Conservation (phyloP, 2,797 vertebrate genomes). For the Vespertilio murinus region DNA sequence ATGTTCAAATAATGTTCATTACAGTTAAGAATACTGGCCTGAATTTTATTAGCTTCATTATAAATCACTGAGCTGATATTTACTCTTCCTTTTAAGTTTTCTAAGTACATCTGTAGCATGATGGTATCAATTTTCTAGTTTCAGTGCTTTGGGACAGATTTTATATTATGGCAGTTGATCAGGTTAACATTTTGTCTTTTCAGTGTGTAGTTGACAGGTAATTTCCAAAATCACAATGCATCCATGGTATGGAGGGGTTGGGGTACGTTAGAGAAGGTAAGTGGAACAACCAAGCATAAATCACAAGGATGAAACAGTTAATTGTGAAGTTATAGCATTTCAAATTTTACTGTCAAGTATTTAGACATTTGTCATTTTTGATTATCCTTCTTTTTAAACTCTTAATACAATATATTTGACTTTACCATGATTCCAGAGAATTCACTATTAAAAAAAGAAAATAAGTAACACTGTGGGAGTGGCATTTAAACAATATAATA, state of each 20-base stretch:
- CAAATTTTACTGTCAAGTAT: slow-evolving; percentile 40
- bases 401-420: slow-evolving; percentile 52
- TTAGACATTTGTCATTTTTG: slow-evolving; percentile 49
- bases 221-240: slow-evolving; percentile 74
- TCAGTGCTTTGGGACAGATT: slow-evolving; percentile 80
- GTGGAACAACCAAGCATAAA: slow-evolving; percentile 51
- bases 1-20: slow-evolving; percentile 84
- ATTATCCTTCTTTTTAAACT: slow-evolving; percentile 69
- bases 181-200: slow-evolving; percentile 73
- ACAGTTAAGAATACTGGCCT: slow-evolving; percentile 83
- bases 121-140: slow-evolving; percentile 82
- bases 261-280: slow-evolving; percentile 56
- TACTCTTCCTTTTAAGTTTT: slow-evolving; percentile 85
- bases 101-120: slow-evolving; percentile 80
- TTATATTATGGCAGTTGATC: slow-evolving; percentile 80
- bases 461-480: slow-evolving; percentile 74
- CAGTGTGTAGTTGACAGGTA: slow-evolving; percentile 66
- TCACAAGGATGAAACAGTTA: slow-evolving; percentile 44
- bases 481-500: slow-evolving; percentile 84
- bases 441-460: slow-evolving; percentile 69
- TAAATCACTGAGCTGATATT: slow-evolving; percentile 86
- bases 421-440: slow-evolving; percentile 68
- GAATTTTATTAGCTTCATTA: slow-evolving; percentile 87
- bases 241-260: slow-evolving; percentile 43
- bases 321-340: slow-evolving; percentile 43